Evolutionary conservation across 2,888 invertebrate species (phyloP), one percentile per base, ranked within the genome.

Genomic region (Halictus ligatus): DNA sequence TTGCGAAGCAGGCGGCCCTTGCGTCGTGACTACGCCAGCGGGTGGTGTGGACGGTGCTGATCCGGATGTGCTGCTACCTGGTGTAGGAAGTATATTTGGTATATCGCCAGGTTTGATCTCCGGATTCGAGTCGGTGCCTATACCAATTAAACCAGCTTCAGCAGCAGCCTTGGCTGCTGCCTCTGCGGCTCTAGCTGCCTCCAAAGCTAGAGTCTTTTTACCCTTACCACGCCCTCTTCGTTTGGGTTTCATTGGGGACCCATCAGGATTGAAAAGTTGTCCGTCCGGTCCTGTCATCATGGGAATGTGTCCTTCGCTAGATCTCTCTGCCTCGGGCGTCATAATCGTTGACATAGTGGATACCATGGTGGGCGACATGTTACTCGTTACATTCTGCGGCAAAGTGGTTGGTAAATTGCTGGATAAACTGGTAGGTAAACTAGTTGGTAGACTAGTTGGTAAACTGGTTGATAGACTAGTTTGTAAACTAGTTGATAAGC

Each of bases 161-260:
- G 95, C 95, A 73, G 93, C 92, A 15, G 91, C 93, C 75, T 94
- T 94, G 0, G 93, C 96, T 83, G 95, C 96, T 83, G 94, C 96
- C 90, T 95, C 97, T 84, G 95, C 97, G 54, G 95, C 96, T 91
- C 96, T 92, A 13, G 94, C 94, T 6, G 95, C 95, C 78, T 95
- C 95, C 90, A 95, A 76, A 5, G 95, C 95, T 50, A 95, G 89
- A 18, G 95, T 95, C 86, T 95, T 95, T 89, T 95, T 95, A 54
- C 95, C 95, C 86, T 95, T 94, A 81, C 95, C 95, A 35, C 95
- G 94, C 46, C 95, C 95, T 81, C 95, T 91, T 83, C 95, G 91
- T 87, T 95, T 95, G 2, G 95, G 95, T 85, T 94, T 95, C 84
- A 94, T 81, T 54, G 93, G 94, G 15, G 92, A 89, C 54, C 94